Base-by-base conservation (phyloP, 2,888 invertebrate genomes). In the Eristalis arbustorum region DNA sequence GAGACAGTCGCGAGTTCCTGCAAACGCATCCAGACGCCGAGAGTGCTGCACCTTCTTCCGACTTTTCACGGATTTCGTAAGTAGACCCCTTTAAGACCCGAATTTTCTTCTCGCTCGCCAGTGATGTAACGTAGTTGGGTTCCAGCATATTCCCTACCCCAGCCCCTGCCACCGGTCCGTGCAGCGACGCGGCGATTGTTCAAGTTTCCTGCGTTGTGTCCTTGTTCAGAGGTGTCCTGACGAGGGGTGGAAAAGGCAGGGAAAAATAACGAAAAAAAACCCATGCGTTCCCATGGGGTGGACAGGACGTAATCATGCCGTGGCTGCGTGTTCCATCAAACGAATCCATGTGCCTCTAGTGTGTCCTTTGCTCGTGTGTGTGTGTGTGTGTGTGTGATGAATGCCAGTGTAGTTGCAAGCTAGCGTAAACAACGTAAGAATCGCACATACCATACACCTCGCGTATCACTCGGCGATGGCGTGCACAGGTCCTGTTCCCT, bases 391-490 rank as follows among this genome's bases (percentile, higher is more conserved):
- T 37, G 3, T 25, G 10, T 23, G 25, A 18, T 34, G 11, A 31
- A 31, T 67, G 34, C 8, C 14, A 1, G 37, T 37, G 31, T 31
- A 31, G 31, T 31, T 31, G 31, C 8, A 37, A 37, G 11, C 37
- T 6, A n/a, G 64, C 34, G 64, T 74, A 74, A 74, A 74, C 64
- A 64, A 74, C 56, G 56, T 72, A 22, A 64, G 56, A 63, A 25
- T 37, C 25, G 18, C 57, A 40, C 6, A 25, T 25, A 25, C 34
- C 6, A 25, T 25, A 25, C 34, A 64, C 8, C n/a, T 14, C 2
- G 2, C 40, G n/a, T 6, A 56, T 23, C 73, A 73, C 34, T 61
- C 23, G 34, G 31, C 31, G 64, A 74, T 67, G 14, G 28, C 66
- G 61, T 61, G 67, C 49, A 31, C 18, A 59, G 11, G 23, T n/a